Evolutionary conservation across 2,888 invertebrate genomes (phyloP), one percentile per base, ranked within the genome.

Genomic region (Charanyca ferruginea): DNA sequence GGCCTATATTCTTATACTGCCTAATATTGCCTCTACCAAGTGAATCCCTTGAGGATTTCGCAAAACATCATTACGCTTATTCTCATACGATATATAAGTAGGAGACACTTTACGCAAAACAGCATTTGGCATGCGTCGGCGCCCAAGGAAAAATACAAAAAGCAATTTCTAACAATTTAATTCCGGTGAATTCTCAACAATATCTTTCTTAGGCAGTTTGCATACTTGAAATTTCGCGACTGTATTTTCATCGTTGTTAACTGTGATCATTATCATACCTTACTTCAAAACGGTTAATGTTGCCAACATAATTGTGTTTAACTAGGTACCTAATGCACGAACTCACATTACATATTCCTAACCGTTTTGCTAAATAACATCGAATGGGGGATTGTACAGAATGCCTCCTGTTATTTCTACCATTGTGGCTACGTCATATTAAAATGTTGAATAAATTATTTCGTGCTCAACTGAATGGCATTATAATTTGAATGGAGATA

Each of bases 371-470:
- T 77, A 79, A 84, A 84, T 83, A 81, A 79, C 77, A 77, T 82
- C 49, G 69, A 84, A 83, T 77, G 62, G 79, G 66, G 74, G 60
- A 80, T 75, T 80, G 71, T 66, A 81, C 77, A 73, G 78, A 85
- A 84, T 76, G 66, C 71, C 65, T 57, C 54, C 73, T 55, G 70
- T 85, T 84, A 83, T 83, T 69, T 71, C 79, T 58, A 76, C 84
- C 86, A 87, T 83, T 86, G 85, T 83, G 83, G 83, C 77, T 69
- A 78, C 82, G 77, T 85, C 85, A 84, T 85, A 87, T 90, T 90
- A 89, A 90, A 90, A 89, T 91, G 85, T 88, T 88, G 90, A 89
- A 91, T 90, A 90, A 90, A 89, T 91, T 91, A 88, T 88, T 83
- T 76, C 49, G 77, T 79, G 88, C 88, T 90, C 71, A 83, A 74